These are phyloP conservation scores for Amphiprion clarkii DNA, from an alignment of 2,797 vertebrate species.

Conservation along the genomic window DNA sequence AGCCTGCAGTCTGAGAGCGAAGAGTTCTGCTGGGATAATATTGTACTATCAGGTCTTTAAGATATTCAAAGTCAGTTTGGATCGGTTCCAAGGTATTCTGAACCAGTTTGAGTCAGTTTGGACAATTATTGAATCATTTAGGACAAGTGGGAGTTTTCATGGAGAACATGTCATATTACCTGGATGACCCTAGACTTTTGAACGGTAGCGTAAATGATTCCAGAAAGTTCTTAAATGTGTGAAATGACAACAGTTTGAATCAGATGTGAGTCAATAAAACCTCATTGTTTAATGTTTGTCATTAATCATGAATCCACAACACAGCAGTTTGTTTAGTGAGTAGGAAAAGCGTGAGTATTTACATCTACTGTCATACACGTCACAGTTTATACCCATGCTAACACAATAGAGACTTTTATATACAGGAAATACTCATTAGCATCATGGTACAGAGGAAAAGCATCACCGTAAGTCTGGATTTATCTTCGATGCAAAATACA, in stretches of 20 bases:
- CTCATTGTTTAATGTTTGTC: slow-evolving; percentile 86
- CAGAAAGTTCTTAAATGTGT: too few relatives aligned
- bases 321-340: slow-evolving; percentile 92
- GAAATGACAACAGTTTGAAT: slow-evolving; percentile 5
- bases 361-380: slow-evolving; percentile 92
- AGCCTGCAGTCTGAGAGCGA: too few relatives aligned
- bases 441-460: slow-evolving; percentile 87
- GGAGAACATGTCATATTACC: too few relatives aligned
- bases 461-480: slow-evolving; percentile 78
- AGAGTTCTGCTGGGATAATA: too few relatives aligned
- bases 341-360: slow-evolving; percentile 91
- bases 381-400: slow-evolving; percentile 93
- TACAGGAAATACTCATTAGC: slow-evolving; percentile 87
- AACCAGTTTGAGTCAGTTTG: too few relatives aligned
- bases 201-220: too few relatives aligned
- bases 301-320: slow-evolving; percentile 95
- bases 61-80: too few relatives aligned
- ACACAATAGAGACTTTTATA: slow-evolving; percentile 90
- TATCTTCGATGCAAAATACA: slow-evolving; percentile 90
- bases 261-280: slow-evolving; percentile 77
- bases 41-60: too few relatives aligned
- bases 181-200: too few relatives aligned
- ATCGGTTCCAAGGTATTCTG: too few relatives aligned
- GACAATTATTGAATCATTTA: too few relatives aligned
- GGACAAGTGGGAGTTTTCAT: too few relatives aligned